phyloP scores from a whole-genome alignment of 2,797 vertebrate genomes.

The Falco naumanni region DNA sequence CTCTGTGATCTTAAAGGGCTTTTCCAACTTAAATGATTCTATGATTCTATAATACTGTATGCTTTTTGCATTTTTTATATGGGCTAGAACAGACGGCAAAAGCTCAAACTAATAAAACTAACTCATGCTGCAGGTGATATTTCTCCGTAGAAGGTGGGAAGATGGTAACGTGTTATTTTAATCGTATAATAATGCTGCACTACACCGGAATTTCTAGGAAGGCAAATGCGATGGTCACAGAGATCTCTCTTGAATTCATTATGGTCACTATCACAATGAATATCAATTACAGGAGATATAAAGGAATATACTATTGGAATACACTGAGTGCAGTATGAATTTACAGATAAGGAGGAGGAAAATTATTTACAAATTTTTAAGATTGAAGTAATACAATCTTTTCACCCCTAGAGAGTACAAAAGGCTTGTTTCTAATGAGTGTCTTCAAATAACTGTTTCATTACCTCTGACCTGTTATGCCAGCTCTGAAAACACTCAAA shows the following conservation, averaged over 20 bases:
- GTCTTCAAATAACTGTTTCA: neutral
- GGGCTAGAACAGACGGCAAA: slow-evolving; percentile 62
- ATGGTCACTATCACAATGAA: slow-evolving; percentile 41
- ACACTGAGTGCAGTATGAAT: slow-evolving; percentile 6
- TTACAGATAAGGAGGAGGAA: neutral
- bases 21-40: no score
- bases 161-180: slow-evolving; percentile 39
- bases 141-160: slow-evolving; percentile 30
- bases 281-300: neutral
- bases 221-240: neutral
- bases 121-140: slow-evolving; percentile 45
- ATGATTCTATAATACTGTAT: neutral
- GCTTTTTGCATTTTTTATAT: slow-evolving; percentile 41
- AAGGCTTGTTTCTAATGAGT: neutral
- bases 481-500: neutral
- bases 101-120: slow-evolving; percentile 55
- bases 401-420: neutral
- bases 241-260: slow-evolving; percentile 51
- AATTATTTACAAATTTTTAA: neutral
- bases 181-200: slow-evolving; percentile 7
- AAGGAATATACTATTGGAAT: slow-evolving; percentile 13
- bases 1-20: no score
- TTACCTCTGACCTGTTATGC: neutral
- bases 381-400: neutral
- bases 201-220: slow-evolving; percentile 25